Evolutionary conservation across 2,888 invertebrate species (phyloP), one percentile per base, ranked within the genome.

Genomic region (Tridacna gigas): DNA sequence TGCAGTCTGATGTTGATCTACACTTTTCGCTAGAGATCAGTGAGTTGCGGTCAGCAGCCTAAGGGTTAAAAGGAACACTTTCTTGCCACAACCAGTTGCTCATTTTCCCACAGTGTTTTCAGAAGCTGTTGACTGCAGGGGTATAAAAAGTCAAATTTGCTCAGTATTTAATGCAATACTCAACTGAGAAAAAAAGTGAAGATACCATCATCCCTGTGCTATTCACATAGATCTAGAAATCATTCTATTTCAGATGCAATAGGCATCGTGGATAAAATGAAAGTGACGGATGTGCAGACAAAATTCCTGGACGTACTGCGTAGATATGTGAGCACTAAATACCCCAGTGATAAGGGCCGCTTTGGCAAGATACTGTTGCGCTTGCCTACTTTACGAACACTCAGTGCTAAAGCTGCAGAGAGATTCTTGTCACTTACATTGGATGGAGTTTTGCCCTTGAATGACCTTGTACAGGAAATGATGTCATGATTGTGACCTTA

Each of bases 341-440:
- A 93, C 82, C 92, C 93, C 0, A 82, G 83, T 11, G 93, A 94
- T 77, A 88, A 89, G 12, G 90, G 93, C 0, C 90, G 94, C 28
- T 94, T 93, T 79, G 94, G 94, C 28, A 93, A 93, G 85, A 91
- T 94, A 66, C 88, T 95, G 37, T 91, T 95, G 13, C 91, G 94
- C 5, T 88, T 95, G 51, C 94, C 95, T 0, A 90, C 94, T 7
- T 89, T 95, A 45, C 90, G 95, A 18, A 94, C 93, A 18, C 90
- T 95, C 79, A 94, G 94, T 82, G 94, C 94, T 18, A 94, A 94
- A 77, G 94, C 94, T n/a, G 94, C 94, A 0, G 94, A 94, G 77
- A 85, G 93, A 26, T 94, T 94, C 80, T 88, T 94, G 63, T 93
- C 92, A 11, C 84, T 94, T 75, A 93, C 94, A 9, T 86, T 94